Base-by-base conservation (phyloP, 2,113 vertebrate species). In the Ancistrus triradiatus region DNA sequence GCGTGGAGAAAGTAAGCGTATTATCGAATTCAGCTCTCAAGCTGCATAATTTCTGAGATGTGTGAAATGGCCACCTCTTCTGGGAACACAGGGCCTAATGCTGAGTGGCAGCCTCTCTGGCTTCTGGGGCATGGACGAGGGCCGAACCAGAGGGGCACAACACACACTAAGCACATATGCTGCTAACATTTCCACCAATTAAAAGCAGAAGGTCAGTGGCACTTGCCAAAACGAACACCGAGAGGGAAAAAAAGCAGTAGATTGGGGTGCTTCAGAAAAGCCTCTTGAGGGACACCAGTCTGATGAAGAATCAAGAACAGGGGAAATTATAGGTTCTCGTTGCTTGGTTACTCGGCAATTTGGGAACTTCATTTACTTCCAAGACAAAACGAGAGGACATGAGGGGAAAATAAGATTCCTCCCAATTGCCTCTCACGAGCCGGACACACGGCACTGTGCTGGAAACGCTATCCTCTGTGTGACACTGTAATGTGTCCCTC, bases 11-110 rank as follows among this genome's bases (percentile, higher is more conserved):
- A 85, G 83, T 83, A 87, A 87, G 80, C 84, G 74, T 74, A 85
- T 86, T 86, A 84, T 85, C 80, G 82, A 81, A 79, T 81, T 79
- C 77, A 70, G 72, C n/a, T n/a, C n/a, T n/a, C 70, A 76, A 84
- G 82, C 76, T 74, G 81, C 74, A 73, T 84, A 64, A 73, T 83
- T 86, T 85, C 75, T 83, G 71, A 72, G 74, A 81, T 64, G 81
- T 69, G 74, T 81, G 80, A 81, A 82, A 84, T 76, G 79, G 68
- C 72, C 64, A 75, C 85, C 81, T 84, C 78, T 73, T 82, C 76
- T 73, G 74, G 73, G 73, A 82, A 73, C 56, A 33, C 18, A 59
- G 66, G 76, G 66, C 50, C 73, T 83, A 84, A 84, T 84, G 73
- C 79, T 83, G 83, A 87, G 78, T 83, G 86, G 81, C 84, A 81